Percentiles rank a stretch among this genome's conserved stretches.
phyloP scores from a whole-genome alignment of 1,140 invertebrate species.

The Steinernema feltiae region DNA sequence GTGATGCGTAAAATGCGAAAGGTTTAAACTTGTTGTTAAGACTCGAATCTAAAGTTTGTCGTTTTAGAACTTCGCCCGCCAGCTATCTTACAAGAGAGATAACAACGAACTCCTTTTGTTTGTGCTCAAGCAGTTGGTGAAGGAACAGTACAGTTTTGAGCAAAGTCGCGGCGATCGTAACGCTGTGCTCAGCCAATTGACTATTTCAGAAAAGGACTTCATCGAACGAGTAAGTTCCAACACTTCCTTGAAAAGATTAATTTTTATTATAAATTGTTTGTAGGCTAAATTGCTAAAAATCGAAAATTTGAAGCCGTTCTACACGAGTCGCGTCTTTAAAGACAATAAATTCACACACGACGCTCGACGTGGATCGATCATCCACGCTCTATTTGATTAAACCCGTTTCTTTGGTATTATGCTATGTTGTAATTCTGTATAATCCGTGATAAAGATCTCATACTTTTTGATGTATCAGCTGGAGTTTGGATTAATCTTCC shows the following conservation, averaged over 20 bases:
- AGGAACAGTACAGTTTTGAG: conserved; percentile 82
- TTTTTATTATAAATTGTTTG: conserved; percentile 12
- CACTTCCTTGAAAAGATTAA: conserved; percentile 12
- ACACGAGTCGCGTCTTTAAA: conserved; percentile 81
- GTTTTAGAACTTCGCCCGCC: conserved; percentile 78
- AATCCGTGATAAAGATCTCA: background rate
- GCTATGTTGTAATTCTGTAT: background rate
- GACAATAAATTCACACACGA: conserved; percentile 84
- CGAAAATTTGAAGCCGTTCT: conserved; percentile 79
- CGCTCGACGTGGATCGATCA: conserved; percentile 72
- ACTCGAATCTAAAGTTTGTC: background rate
- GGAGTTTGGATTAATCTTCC: no score
- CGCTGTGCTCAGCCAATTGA: conserved; percentile 63
- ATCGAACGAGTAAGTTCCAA: conserved; percentile 68
- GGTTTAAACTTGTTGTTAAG: conserved; percentile 57
- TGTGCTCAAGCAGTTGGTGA: conserved; percentile 82
- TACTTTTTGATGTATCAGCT: no score
- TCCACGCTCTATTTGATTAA: conserved; percentile 64
- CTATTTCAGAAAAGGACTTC: conserved; percentile 84
- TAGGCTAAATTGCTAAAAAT: conserved; percentile 87
- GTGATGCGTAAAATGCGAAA: conserved; percentile 91
- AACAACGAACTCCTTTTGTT: conserved; percentile 92
- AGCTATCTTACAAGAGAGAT: conserved; percentile 86
- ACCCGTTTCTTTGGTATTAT: background rate
- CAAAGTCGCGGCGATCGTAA: conserved; percentile 61